Base-by-base conservation (phyloP, 2,797 vertebrate genomes). In the Diglossa cyanea region DNA sequence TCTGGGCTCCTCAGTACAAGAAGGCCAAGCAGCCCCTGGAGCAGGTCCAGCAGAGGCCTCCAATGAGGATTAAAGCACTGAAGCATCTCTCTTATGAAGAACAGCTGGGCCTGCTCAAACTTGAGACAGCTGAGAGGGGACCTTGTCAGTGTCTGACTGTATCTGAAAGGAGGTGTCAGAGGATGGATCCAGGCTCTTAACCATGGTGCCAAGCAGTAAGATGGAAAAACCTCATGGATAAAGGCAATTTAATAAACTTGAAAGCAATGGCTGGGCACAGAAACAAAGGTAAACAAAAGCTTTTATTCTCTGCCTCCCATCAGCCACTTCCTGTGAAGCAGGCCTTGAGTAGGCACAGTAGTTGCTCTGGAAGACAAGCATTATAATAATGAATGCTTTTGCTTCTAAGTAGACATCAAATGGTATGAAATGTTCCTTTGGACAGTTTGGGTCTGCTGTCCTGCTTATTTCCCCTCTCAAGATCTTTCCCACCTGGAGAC, bases 301-400 rank as follows among this genome's bases (percentile, higher is more conserved):
- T 65, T 54, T 54, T 65, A 47, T 81, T 77, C 20, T 61, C 23
- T 66, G 8, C 19, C 76, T 67, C 12, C 20, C 44, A 37, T 62
- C 37, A 44, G 35, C 30, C 14, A 24, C 37, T 65, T 75, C 25
- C 23, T 21, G 11, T 12, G 63, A 79, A 71, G 23, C 7, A 33
- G 19, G 24, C 7, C 17, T 79, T 40, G 30, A 35, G 28, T 44
- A 44, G 0, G 0, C 0, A 0, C 16, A 83, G 18, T 6, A 11
- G 35, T 67, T 67, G 19, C 33, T 73, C n/a, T 63, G 23, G 31
- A 90, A 58, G 48, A 44, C 20, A 68, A 31, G 9, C 58, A 31
- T 14, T 77, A 17, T 74, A 68, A 48, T 39, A 67, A 57, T 17
- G 19, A 72, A 37, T n/a, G 16, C 14, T 78, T 74, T 87, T 58